phyloP scores from a whole-genome alignment of 1,140 invertebrate species.

The Lucilia cuprina region DNA sequence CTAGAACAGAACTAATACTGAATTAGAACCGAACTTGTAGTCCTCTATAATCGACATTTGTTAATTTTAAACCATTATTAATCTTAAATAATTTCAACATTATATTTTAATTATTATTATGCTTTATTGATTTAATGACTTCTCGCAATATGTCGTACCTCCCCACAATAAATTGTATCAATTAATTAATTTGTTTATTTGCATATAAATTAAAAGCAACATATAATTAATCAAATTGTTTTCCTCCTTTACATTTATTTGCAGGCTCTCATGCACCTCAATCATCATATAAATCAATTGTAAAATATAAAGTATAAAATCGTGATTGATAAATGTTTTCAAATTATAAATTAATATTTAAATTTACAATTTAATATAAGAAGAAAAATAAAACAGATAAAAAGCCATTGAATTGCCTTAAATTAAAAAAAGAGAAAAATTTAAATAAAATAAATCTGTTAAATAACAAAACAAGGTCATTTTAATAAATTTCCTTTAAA shows the following conservation, averaged over 20 bases:
- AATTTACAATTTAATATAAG: not conserved
- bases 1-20: no score
- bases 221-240: not conserved
- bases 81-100: no score
- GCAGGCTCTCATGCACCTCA: not conserved
- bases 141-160: not conserved
- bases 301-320: not conserved
- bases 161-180: not conserved
- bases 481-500: conserved; percentile 20
- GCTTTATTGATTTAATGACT: no score
- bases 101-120: no score
- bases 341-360: not conserved
- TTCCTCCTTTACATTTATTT: not conserved
- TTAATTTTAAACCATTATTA: no score
- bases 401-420: not conserved
- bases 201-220: not conserved
- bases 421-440: not conserved
- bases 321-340: not conserved
- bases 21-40: no score
- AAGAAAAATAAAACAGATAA: not conserved
- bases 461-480: conserved; percentile 22
- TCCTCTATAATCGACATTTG: no score
- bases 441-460: not conserved
- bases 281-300: not conserved
- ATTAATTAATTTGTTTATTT: not conserved